These are phyloP conservation scores for Eretmochelys imbricata DNA, from an alignment of 2,113 vertebrate genomes.

Conservation along the genomic window DNA sequence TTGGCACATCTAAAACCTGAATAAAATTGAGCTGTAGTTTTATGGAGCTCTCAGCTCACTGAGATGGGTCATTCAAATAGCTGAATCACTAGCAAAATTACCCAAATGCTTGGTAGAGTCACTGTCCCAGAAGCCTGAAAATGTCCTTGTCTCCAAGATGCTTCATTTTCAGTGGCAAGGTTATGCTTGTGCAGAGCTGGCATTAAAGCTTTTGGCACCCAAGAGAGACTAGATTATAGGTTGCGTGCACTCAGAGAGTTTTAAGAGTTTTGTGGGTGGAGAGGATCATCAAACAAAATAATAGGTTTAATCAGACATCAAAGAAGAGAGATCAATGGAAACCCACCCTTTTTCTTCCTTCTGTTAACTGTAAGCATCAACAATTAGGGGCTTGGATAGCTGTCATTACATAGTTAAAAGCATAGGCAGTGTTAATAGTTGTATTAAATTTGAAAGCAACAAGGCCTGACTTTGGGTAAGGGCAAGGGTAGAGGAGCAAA, in stretches of 20 bases:
- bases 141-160: fast-evolving
- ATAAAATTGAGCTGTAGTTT: neutral
- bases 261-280: neutral
- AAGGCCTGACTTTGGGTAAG: neutral
- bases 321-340: neutral
- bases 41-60: neutral
- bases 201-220: fast-evolving
- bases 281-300: neutral
- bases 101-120: neutral
- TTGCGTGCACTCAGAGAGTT: fast-evolving
- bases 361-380: neutral
- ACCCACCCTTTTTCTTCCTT: neutral
- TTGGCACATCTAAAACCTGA: neutral
- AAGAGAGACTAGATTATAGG: fast-evolving
- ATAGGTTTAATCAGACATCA: neutral
- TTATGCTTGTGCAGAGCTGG: neutral
- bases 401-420: neutral
- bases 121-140: neutral
- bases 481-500: neutral
- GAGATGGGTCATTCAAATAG: neutral
- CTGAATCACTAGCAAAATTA: slow-evolving; percentile 19
- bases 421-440: neutral
- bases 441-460: neutral
- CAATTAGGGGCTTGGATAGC: neutral
- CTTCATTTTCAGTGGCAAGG: neutral